Base-by-base conservation (phyloP, 2,797 vertebrate genomes). In the Antrozous pallidus region DNA sequence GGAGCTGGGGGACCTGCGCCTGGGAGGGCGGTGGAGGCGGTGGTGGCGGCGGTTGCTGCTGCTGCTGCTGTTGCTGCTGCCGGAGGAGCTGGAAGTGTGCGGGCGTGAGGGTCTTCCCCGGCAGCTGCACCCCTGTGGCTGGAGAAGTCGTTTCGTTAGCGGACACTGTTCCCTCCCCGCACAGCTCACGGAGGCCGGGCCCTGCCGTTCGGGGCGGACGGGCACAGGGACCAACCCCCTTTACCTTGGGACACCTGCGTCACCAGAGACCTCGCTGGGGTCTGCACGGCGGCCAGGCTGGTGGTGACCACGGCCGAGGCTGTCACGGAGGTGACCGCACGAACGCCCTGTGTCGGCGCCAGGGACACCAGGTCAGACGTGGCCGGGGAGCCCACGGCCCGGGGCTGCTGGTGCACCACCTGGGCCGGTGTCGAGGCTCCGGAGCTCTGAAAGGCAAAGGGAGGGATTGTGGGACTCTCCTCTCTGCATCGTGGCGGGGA, bases 281-380 rank as follows among this genome's bases (percentile, higher is more conserved):
- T 97, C 97, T 98, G 98, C 70, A 98, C 98, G 0, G 98, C 98
- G 70, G 98, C 98, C 96, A 99, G 98, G n/a, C 98, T 98, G 79
- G 98, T 98, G 24, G 99, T 98, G 78, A 99, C 99, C 31, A 99
- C 98, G 0, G 99, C 97, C 0, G 98, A 98, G 26, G 98, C 98
- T 0, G 98, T 98, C 80, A 98, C 99, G 0, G 98, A 98, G 28
- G 98, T 98, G 77, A 98, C 98, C 0, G 98, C 98, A 74, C 99
- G 97, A 12, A 99, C 98, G 8, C 98, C 97, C 91, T 98, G 98
- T 24, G 98, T 96, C 0, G 99, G 98, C 0, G 98, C 97, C 96
- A 99, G 98, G 70, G 99, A 97, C 16, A 99, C 98, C 40, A 98
- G 98, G 90, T 99, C 99, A 0, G 98, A 97, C 0, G 98, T 96